Base-by-base conservation (phyloP, 2,888 invertebrate species). In the Pristionchus exspectatus region DNA sequence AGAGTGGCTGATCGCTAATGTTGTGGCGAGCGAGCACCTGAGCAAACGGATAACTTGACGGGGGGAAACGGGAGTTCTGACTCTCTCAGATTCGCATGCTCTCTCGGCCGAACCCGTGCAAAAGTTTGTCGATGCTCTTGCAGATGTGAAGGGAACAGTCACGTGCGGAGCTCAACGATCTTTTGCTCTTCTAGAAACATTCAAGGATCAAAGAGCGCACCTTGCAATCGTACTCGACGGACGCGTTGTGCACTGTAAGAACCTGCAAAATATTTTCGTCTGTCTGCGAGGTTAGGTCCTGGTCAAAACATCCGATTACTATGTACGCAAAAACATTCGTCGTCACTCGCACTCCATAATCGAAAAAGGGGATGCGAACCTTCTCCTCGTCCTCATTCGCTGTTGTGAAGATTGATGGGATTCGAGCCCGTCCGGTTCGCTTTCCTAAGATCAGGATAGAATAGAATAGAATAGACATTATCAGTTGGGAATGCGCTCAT, bases 11-110 rank as follows among this genome's bases (percentile, higher is more conserved):
- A 27, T 81, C 81, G 81, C 50, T 54, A 24, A 81, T 27, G 50
- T 81, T 81, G 81, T 81, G 81, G 12, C 81, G 50, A 10, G 50
- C 50, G 4, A 81, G 81, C 81, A 81, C 81, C 81, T 81, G 81
- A 27, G 44, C 77, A 81, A 81, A 81, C 50, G 50, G 50, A 81
- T 50, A 50, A 38, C 24, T 72, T 0, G 21, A 18, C 21, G 74
- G 30, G 74, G 30, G 12, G 24, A 33, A 30, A 12, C 0, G 16
- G 9, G 16, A 27, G 30, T 38, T 7, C 3, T 3, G 16, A 7
- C 9, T 74, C 74, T 74, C 74, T 74, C 30, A 18, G 0, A 24
- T 38, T 74, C 74, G 4, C 38, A 38, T 24, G 4, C 38, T 44
- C 18, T 74, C 74, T 74, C 38, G 30, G 33, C 30, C 16, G 9